Percentiles rank a stretch among this genome's conserved stretches.
phyloP scores from a whole-genome alignment of 2,888 invertebrate genomes.

The Mantis religiosa region DNA sequence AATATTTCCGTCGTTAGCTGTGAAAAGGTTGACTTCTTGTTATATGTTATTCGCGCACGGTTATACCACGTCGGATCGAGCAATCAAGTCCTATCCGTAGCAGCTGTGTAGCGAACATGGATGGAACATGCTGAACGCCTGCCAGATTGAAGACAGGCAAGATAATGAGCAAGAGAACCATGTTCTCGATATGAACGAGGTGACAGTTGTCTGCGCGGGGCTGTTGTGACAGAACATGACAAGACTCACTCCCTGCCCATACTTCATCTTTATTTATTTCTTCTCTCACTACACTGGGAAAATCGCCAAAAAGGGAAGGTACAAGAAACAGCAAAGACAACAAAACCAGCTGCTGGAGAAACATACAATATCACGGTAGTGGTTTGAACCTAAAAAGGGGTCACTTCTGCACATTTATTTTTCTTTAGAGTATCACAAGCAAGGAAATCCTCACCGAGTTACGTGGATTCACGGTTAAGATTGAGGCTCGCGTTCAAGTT shows the following conservation, averaged over 20 bases:
- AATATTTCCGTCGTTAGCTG: no score
- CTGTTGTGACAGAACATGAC: background rate
- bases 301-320: background rate
- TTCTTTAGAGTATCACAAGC: no score
- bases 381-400: no score
- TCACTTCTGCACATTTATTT: no score
- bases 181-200: background rate
- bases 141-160: background rate
- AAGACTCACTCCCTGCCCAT: background rate
- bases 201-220: background rate
- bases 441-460: no score
- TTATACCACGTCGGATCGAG: no score
- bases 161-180: background rate
- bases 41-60: no score
- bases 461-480: no score
- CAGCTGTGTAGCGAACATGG: no score
- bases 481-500: no score
- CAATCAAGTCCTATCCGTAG: no score
- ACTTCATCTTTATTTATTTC: background rate
- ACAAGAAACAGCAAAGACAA: background rate
- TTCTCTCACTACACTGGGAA: background rate
- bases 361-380: background rate
- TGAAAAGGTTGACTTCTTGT: no score
- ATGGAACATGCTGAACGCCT: background rate
- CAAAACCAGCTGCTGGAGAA: background rate